Base-by-base conservation (phyloP, 1,140 invertebrate genomes). In the Ctenoplectra terminalis region DNA sequence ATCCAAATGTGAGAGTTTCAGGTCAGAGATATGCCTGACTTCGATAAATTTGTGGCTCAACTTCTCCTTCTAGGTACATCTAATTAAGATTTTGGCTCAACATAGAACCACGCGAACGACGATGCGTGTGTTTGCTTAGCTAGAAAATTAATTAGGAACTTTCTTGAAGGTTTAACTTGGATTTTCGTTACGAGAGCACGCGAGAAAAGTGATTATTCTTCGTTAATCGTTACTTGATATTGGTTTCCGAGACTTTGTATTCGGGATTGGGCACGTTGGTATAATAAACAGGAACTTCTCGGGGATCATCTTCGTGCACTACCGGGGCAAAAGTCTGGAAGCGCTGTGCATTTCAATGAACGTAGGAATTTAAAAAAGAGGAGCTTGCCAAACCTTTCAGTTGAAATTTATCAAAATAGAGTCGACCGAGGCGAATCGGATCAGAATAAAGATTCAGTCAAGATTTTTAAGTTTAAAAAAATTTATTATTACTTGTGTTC, bases 81-180 rank as follows among this genome's bases (percentile, higher is more conserved):
- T 86, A 86, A 87, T 87, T 86, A 86, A 86, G 66, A 58, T 83
- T 85, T 75, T 37, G 50, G 34, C 66, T 69, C 69, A 58, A 80
- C 81, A 26, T 46, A 48, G 63, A 82, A 31, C 48, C 48, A 11
- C 11, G 34, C 26, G 11, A 40, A 31, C 58, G 13, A 9, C 1
- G n/a, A 9, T 52, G 52, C 74, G 31, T 52, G 48, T 40, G 74
- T 76, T 76, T 66, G n/a, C 46, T n/a, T 76, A 76, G 40, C 40
- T 43, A 31, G 74, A 40, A 67, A 67, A 67, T 67, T 76, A 76
- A 76, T 67, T 76, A 54, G 34, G 31, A 76, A 76, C 48, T 76
- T 76, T 50, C 60, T 29, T 17, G 23, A 23, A 52, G 46, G 17
- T 56, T 26, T 6, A 13, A 34, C 46, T 20, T 20, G 26, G 20